Evolutionary conservation across 2,113 vertebrate species (phyloP).

Genomic region (Pangasianodon gigas): DNA sequence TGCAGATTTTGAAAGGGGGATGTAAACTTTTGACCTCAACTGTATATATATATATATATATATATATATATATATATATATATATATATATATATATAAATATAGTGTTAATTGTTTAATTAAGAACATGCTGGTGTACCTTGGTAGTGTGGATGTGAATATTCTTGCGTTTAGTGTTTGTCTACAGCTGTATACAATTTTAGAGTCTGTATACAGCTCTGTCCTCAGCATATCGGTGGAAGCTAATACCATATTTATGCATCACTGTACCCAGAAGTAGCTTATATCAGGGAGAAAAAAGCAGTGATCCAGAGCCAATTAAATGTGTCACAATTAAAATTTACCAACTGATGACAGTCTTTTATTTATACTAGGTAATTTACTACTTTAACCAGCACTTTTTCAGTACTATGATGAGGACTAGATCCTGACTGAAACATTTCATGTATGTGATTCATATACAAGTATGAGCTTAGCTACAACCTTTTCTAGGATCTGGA

Average conservation of each 20-base stretch:
- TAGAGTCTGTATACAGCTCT: not conserved
- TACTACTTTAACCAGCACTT: not conserved
- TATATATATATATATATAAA: too few relatives aligned
- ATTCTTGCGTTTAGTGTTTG: not conserved
- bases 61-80: too few relatives aligned
- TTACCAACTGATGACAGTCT: not conserved
- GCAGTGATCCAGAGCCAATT: not conserved
- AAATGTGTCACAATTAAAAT: too few relatives aligned
- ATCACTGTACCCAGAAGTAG: not conserved
- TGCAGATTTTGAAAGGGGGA: too few relatives aligned
- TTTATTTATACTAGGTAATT: not conserved
- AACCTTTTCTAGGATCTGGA: not conserved
- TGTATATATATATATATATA: too few relatives aligned
- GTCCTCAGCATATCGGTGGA: not conserved
- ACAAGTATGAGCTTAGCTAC: not conserved
- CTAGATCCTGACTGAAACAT: not conserved
- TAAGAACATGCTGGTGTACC: too few relatives aligned
- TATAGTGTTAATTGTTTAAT: too few relatives aligned
- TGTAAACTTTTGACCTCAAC: too few relatives aligned
- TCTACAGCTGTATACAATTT: not conserved
- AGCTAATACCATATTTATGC: not conserved
- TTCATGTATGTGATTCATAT: not conserved
- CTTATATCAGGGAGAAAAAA: too few relatives aligned
- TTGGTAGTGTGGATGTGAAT: too few relatives aligned
- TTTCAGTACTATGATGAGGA: not conserved